phyloP scores from a whole-genome alignment of 2,888 invertebrate species.

The Troglohyphantes excavatus region DNA sequence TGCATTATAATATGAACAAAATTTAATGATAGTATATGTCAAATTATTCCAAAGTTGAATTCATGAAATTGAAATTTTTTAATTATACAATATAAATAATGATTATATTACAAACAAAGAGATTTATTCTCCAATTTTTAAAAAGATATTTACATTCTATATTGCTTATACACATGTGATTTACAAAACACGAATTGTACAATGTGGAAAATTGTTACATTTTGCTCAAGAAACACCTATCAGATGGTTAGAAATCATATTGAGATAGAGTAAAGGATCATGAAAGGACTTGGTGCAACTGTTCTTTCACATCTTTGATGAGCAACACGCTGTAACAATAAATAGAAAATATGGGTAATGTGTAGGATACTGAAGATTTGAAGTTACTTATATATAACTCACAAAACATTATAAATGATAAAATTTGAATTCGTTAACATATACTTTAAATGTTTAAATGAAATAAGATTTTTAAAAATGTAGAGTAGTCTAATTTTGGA shows the following conservation, averaged over 20 bases:
- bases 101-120: neutral
- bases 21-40: no score
- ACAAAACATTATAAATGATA: no score
- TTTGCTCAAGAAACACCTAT: no score
- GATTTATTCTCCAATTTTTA: neutral
- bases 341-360: neutral
- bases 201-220: no score
- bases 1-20: no score
- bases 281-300: constrained; percentile 75
- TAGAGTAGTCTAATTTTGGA: no score
- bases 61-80: neutral
- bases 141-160: neutral
- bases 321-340: constrained; percentile 71
- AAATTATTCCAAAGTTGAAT: no score
- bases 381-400: constrained; percentile 8
- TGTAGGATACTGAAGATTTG: no score
- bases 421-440: no score
- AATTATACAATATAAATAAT: neutral
- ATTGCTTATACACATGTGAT: neutral
- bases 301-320: constrained; percentile 77
- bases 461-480: no score
- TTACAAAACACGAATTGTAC: neutral
- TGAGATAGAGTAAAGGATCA: constrained; percentile 13
- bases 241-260: neutral
- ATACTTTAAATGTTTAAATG: no score